These are phyloP conservation scores for Amiota minor DNA, from an alignment of 2,888 invertebrate species.

Conservation along the genomic window DNA sequence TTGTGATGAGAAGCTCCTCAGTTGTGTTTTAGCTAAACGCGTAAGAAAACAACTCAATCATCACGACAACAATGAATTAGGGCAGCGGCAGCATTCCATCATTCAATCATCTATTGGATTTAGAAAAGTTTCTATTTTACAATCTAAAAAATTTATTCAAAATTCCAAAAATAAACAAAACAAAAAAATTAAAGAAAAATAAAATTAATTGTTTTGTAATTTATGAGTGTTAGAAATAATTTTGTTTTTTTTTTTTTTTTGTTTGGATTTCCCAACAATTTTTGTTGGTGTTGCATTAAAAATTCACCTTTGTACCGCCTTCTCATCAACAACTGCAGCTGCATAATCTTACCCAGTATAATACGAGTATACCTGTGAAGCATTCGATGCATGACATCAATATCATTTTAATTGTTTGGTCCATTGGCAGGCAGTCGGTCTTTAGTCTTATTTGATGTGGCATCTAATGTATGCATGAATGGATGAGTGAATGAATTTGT, in stretches of 20 bases:
- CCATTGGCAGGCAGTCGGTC: slow-evolving; percentile 8
- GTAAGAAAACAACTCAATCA: slow-evolving; percentile 27
- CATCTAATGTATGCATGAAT: background rate
- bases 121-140: background rate
- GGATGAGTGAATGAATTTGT: background rate
- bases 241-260: background rate
- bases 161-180: background rate
- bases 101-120: background rate
- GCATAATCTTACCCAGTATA: slow-evolving; percentile 36
- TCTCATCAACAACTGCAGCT: slow-evolving; percentile 19
- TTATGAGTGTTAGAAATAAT: background rate
- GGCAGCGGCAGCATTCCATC: slow-evolving; percentile 9
- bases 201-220: slow-evolving; percentile 7
- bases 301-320: slow-evolving; percentile 8
- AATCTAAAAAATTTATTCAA: background rate
- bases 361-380: slow-evolving; percentile 46
- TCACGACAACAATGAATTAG: slow-evolving; percentile 18
- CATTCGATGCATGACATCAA: slow-evolving; percentile 38
- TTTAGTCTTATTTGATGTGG: background rate
- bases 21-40: slow-evolving; percentile 22
- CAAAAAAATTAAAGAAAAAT: background rate
- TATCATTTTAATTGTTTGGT: slow-evolving; percentile 50
- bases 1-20: slow-evolving; percentile 27
- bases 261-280: background rate
- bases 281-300: background rate